Base-by-base conservation (phyloP, 30 jellyfish, hydroid and myxozoan genomes). In the Cassiopea andromeda region DNA sequence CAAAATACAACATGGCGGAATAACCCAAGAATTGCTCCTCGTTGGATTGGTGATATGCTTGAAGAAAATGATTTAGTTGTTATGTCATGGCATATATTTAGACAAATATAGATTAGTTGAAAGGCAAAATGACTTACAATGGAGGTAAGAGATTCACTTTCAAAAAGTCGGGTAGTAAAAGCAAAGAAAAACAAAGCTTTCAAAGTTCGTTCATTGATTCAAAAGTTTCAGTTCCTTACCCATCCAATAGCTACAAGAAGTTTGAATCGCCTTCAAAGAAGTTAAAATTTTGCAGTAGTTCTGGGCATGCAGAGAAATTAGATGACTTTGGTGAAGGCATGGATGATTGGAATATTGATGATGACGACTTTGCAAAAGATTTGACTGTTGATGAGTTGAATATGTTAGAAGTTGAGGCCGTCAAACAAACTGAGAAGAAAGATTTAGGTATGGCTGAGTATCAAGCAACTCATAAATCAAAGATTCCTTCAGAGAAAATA, bases 341-440 rank as follows among this genome's bases (percentile, higher is more conserved):
- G 67, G 85, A 87, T 48, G 90, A 78, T 1, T 66, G 68, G 57
- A 90, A 78, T 75, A 50, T 87, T 50, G 94, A 87, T 46, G 89
- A 87, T 78, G 94, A 87, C 73, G 94, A 87, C 48, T 87, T 87
- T 54, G 50, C 94, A 6, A 87, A 87, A 46, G 90, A 81, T 69
- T 60, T 87, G 71, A 87, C 94, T 1, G 61, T 81, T 0, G 90
- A 87, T 59, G 89, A 87, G 64, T 68, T 87, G 60, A 87, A 81
- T 61, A 48, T 80, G 80, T 82, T 87, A 2, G 94, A 87, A 49
- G 47, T 87, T 0, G 90, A 87, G 47, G 94, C 94, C 4, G 69
- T 90, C 2, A 90, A 77, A 46, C 85, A 69, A 72, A 58, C 50
- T 17, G 86, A 46, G 44, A 50, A 46, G 16, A 67, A 77, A 57